These are phyloP conservation scores for Eptesicus fuscus DNA, from an alignment of 2,113 vertebrate species.

Conservation along the genomic window DNA sequence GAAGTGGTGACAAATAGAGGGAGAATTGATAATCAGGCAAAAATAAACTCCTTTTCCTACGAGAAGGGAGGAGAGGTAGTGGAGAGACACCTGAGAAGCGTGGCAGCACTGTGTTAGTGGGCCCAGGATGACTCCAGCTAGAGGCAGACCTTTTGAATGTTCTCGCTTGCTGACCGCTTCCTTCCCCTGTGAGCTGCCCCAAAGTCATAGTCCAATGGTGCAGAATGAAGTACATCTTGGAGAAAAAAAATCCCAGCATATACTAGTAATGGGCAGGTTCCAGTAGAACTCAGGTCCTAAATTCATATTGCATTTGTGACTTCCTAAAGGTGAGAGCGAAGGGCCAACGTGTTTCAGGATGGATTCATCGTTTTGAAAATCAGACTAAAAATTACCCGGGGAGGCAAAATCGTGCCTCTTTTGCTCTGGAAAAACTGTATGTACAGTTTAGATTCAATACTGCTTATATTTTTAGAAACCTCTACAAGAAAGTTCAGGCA, in stretches of 20 bases:
- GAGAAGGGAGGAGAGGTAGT: neutral
- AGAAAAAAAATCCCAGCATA: neutral
- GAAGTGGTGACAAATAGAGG: neutral
- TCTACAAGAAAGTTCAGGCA: slow-evolving; percentile 20
- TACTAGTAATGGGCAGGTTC: neutral
- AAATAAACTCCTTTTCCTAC: neutral
- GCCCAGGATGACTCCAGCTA: neutral
- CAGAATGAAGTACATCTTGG: neutral
- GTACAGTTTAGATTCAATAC: neutral
- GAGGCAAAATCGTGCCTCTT: neutral
- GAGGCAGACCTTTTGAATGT: neutral
- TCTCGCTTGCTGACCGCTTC: neutral
- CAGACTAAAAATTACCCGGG: neutral
- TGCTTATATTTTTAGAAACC: neutral
- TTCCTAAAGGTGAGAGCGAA: neutral
- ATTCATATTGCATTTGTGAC: neutral
- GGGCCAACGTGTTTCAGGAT: neutral
- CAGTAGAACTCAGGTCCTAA: neutral
- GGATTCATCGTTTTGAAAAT: neutral
- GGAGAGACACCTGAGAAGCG: neutral
- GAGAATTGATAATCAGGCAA: neutral
- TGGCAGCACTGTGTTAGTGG: neutral
- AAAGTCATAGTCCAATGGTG: neutral
- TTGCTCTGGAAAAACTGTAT: neutral
- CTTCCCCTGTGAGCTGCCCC: neutral